phyloP scores from a whole-genome alignment of 2,888 invertebrate species.

The Nomada ruficornis region DNA sequence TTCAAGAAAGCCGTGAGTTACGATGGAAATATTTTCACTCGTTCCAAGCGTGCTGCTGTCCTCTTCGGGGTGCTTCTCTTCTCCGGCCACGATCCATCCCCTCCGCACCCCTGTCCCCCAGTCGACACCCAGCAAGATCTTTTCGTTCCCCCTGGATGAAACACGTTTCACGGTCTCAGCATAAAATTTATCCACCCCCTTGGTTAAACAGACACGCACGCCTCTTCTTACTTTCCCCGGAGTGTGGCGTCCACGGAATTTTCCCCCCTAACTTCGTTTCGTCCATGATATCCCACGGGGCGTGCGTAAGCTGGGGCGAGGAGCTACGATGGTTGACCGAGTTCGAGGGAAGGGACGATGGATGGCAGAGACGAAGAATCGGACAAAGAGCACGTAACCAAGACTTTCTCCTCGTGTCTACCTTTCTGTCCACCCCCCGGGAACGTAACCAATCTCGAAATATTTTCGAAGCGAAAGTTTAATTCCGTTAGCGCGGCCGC shows the following conservation, averaged over 20 bases:
- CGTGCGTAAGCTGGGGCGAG: constrained; percentile 36
- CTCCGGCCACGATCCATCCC: neutral
- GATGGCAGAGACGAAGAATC: constrained; percentile 20
- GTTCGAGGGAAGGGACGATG: constrained; percentile 34
- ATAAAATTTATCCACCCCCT: constrained; percentile 82
- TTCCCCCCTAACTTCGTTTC: constrained; percentile 66
- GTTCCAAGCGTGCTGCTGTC: constrained; percentile 64
- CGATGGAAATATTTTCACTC: constrained; percentile 71
- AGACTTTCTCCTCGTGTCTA: neutral
- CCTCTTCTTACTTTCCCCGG: constrained; percentile 75
- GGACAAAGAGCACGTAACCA: neutral
- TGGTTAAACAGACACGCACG: constrained; percentile 81
- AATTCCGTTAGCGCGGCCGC: neutral
- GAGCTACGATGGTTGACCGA: constrained; percentile 45
- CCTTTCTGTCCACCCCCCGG: neutral
- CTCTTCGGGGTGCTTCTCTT: constrained; percentile 25
- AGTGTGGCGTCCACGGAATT: constrained; percentile 58
- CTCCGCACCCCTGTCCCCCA: constrained; percentile 39
- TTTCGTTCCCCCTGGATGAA: constrained; percentile 78
- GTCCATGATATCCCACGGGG: constrained; percentile 67
- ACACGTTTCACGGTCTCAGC: constrained; percentile 88
- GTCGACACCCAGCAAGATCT: constrained; percentile 53
- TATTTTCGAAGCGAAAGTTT: neutral
- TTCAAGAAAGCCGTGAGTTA: constrained; percentile 68
- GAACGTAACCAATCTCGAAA: neutral